These are phyloP conservation scores for Microtus richardsoni DNA, from an alignment of 2,113 vertebrate genomes.

Conservation along the genomic window DNA sequence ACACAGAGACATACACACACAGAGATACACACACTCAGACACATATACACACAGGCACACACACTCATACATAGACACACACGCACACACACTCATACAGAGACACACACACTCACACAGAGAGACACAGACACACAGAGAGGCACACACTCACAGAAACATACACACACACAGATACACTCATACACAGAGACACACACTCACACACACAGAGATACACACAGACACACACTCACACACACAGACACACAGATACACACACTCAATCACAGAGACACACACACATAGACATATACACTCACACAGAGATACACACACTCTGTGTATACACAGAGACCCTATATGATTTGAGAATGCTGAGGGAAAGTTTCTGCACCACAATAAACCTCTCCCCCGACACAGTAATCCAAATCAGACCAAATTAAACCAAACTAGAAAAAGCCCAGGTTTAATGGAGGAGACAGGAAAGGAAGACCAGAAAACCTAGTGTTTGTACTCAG, in stretches of 20 bases:
- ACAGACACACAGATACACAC: neutral
- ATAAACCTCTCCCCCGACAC: too few relatives aligned
- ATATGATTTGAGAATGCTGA: too few relatives aligned
- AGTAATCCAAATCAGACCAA: too few relatives aligned
- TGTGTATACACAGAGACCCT: neutral
- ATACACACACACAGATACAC: neutral
- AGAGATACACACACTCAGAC: fast-evolving
- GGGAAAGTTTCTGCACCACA: too few relatives aligned
- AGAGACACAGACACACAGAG: neutral
- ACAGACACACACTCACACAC: neutral
- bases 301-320: neutral
- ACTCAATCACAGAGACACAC: too few relatives aligned
- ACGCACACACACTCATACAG: neutral
- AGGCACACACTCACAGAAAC: neutral
- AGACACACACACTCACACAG: neutral
- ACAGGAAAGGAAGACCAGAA: too few relatives aligned
- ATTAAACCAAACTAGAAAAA: too few relatives aligned
- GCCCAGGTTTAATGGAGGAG: too few relatives aligned
- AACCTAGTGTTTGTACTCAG: too few relatives aligned
- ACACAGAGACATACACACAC: neutral
- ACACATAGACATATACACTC: too few relatives aligned
- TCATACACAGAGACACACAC: neutral
- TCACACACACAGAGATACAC: neutral
- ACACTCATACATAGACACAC: too few relatives aligned
- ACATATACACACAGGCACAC: too few relatives aligned